Evolutionary conservation across 2,888 invertebrate species (phyloP), one percentile per base, ranked within the genome.

Genomic region (Atrina japonica): DNA sequence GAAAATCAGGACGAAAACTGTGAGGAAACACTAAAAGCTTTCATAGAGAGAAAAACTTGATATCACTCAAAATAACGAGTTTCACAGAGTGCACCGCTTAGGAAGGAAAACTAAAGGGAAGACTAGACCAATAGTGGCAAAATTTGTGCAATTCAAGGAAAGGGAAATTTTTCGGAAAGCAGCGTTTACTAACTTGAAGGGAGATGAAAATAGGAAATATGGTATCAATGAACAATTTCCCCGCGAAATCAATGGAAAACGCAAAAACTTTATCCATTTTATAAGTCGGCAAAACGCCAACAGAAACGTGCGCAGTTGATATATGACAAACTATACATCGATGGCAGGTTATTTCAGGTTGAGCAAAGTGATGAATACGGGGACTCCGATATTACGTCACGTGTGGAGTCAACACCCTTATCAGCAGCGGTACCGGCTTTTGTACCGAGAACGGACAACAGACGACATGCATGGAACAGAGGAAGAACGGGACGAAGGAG

Each of bases 11-110:
- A 29, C 6, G 61, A 61, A 30, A 30, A 47, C 21, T 49, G 30
- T 14, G 61, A 61, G 5, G 21, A 25, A 23, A 30, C 11, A 9
- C 11, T 49, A 49, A 30, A 25, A 25, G 11, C 3, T 14, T 61
- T 61, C 16, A 49, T 61, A 7, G n/a, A 47, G n/a, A 29, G 1
- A 49, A 18, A 61, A 47, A 61, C 30, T 35, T 14, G 49, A 49
- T 16, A 49, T 47, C 7, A n/a, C 2, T 9, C n/a, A 49, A 16
- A 30, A 25, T 16, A 6, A 27, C 18, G 49, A 61, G 23, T 61
- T 61, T 29, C 49, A 61, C 30, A 25, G 61, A 49, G 61, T 61
- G 2, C 61, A 61, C 35, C 27, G 61, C 5, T 29, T 61, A 30
- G 61, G 61, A 18, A n/a, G 49, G 1, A 61, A 29, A 47, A 18